Evolutionary conservation across 2,888 invertebrate genomes (phyloP).

Genomic region (Mythimna albipuncta): DNA sequence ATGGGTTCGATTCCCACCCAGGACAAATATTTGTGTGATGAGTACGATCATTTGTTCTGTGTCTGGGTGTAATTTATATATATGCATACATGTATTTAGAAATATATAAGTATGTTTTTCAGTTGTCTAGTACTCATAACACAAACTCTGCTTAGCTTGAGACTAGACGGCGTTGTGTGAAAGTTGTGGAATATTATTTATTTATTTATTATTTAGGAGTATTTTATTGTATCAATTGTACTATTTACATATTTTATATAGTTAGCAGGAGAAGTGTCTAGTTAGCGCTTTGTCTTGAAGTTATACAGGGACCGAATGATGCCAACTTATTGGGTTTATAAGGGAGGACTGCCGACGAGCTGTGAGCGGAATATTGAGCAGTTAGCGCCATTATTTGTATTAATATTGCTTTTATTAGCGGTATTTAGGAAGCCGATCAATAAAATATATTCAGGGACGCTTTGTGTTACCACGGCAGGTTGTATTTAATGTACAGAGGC

Average conservation of each 20-base stretch:
- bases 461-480: background rate
- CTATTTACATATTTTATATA: background rate
- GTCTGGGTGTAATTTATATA: too few relatives aligned
- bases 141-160: too few relatives aligned
- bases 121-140: too few relatives aligned
- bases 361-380: slow-evolving; percentile 46
- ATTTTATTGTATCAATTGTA: background rate
- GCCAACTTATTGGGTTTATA: slow-evolving; percentile 35
- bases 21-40: too few relatives aligned
- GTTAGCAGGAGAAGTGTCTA: background rate
- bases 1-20: too few relatives aligned
- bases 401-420: slow-evolving; percentile 31
- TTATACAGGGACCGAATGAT: slow-evolving; percentile 18
- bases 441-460: background rate
- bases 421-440: slow-evolving; percentile 26
- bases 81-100: too few relatives aligned
- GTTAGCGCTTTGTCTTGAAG: slow-evolving; percentile 33
- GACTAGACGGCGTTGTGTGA: too few relatives aligned
- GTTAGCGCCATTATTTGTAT: slow-evolving; percentile 21
- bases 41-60: too few relatives aligned
- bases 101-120: too few relatives aligned
- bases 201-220: too few relatives aligned
- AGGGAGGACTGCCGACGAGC: slow-evolving; percentile 16
- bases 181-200: too few relatives aligned
- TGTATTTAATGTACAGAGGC: background rate